phyloP scores from a whole-genome alignment of 2,113 vertebrate species.

The Periophthalmus modestus region DNA sequence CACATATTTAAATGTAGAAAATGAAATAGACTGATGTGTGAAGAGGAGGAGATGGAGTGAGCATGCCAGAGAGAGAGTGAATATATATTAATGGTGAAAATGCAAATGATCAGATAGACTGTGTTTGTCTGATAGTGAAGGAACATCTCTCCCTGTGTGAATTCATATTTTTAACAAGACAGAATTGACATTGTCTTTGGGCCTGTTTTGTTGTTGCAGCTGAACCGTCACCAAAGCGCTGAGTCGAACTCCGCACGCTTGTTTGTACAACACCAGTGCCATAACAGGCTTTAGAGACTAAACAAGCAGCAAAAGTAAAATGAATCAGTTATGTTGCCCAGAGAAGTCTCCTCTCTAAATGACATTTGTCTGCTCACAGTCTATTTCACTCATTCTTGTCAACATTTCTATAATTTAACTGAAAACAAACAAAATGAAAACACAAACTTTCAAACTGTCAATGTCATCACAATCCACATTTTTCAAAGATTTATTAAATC shows the following conservation, averaged over 20 bases:
- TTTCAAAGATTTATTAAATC: too few relatives aligned
- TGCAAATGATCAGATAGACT: too few relatives aligned
- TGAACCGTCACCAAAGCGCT: neutral
- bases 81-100: too few relatives aligned
- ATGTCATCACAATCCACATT: too few relatives aligned
- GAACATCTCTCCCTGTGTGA: too few relatives aligned
- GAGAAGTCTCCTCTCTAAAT: conserved; percentile 30
- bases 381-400: conserved; percentile 27
- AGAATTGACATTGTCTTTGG: too few relatives aligned
- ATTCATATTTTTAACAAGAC: too few relatives aligned
- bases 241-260: neutral
- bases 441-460: neutral
- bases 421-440: conserved; percentile 8
- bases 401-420: conserved; percentile 48
- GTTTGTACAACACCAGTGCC: neutral
- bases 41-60: too few relatives aligned
- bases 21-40: too few relatives aligned
- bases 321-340: neutral
- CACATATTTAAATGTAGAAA: too few relatives aligned
- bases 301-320: neutral
- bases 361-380: conserved; percentile 31
- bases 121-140: too few relatives aligned
- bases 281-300: neutral
- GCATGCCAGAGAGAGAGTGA: too few relatives aligned
- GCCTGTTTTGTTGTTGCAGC: neutral